Conservation (phyloP, 2,888 invertebrate genomes). For the Epirrhoe alternata region DNA sequence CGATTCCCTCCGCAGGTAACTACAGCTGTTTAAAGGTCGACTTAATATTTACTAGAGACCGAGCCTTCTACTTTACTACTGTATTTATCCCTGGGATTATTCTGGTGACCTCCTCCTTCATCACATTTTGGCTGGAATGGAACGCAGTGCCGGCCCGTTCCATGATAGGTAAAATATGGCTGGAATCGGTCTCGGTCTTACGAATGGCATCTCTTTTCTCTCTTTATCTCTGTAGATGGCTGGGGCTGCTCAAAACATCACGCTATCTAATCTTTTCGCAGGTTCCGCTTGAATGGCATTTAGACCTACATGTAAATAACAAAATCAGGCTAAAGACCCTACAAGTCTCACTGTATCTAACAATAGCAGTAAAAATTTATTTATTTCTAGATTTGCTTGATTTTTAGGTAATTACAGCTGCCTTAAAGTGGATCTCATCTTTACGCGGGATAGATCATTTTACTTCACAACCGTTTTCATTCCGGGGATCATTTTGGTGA, state of each 20-base stretch:
- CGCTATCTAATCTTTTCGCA: slow-evolving; percentile 69
- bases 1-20: slow-evolving; percentile 88
- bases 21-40: slow-evolving; percentile 95
- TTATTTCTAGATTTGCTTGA: slow-evolving; percentile 78
- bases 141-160: slow-evolving; percentile 95
- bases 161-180: slow-evolving; percentile 90
- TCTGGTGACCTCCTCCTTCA: slow-evolving; percentile 93
- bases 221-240: slow-evolving; percentile 62
- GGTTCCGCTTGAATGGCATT: slow-evolving; percentile 64
- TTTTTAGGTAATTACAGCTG: slow-evolving; percentile 97
- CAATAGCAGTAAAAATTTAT: slow-evolving; percentile 51
- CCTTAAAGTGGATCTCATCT: slow-evolving; percentile 96
- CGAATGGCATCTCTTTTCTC: slow-evolving; percentile 63
- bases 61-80: slow-evolving; percentile 96
- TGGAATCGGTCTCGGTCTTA: slow-evolving; percentile 75
- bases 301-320: slow-evolving; percentile 61
- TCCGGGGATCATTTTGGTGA: slow-evolving; percentile 97
- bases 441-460: slow-evolving; percentile 97
- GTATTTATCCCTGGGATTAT: slow-evolving; percentile 96
- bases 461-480: slow-evolving; percentile 99
- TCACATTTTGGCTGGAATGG: slow-evolving; percentile 96
- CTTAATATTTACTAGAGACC: slow-evolving; percentile 94
- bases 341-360: slow-evolving; percentile 52
- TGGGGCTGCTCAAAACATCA: slow-evolving; percentile 74
- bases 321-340: slow-evolving; percentile 43